Conservation (phyloP, 1,140 invertebrate species). For the Eumeta japonica region DNA sequence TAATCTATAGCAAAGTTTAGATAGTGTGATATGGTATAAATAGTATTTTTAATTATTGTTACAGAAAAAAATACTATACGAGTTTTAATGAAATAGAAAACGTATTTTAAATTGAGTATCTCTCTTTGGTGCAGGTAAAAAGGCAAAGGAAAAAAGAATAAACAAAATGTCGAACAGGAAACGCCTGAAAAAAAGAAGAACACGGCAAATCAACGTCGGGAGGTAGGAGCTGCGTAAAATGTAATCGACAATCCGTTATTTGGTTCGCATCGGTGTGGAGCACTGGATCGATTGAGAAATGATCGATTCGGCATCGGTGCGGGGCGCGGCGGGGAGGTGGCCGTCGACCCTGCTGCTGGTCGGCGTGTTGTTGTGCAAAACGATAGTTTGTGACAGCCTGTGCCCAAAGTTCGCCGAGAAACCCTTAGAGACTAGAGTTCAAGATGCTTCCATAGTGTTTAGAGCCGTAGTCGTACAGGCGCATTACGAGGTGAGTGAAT, state of each 20-base stretch:
- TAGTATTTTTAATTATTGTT: too few relatives aligned
- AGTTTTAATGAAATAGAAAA: too few relatives aligned
- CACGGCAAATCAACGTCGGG: neutral
- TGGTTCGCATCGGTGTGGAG: neutral
- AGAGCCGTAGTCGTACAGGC: slow-evolving; percentile 45
- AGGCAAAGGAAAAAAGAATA: too few relatives aligned
- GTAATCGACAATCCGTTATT: neutral
- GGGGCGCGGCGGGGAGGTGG: slow-evolving; percentile 22
- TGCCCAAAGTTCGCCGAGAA: slow-evolving; percentile 49
- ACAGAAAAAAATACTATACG: too few relatives aligned
- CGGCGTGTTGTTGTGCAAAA: slow-evolving; percentile 38
- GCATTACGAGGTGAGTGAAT: slow-evolving; percentile 36
- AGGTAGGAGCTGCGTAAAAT: neutral
- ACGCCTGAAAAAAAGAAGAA: neutral
- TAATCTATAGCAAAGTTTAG: too few relatives aligned
- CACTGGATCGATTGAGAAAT: too few relatives aligned
- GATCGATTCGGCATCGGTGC: neutral
- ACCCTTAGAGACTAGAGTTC: slow-evolving; percentile 47
- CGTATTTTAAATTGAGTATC: too few relatives aligned
- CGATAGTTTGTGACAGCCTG: slow-evolving; percentile 50
- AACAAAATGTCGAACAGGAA: neutral
- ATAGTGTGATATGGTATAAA: too few relatives aligned
- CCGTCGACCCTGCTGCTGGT: slow-evolving; percentile 35
- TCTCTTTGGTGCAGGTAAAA: too few relatives aligned
- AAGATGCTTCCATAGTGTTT: slow-evolving; percentile 50